These are phyloP conservation scores for Cricetomys ansorgei DNA, from an alignment of 2,113 vertebrate species.

Conservation along the genomic window DNA sequence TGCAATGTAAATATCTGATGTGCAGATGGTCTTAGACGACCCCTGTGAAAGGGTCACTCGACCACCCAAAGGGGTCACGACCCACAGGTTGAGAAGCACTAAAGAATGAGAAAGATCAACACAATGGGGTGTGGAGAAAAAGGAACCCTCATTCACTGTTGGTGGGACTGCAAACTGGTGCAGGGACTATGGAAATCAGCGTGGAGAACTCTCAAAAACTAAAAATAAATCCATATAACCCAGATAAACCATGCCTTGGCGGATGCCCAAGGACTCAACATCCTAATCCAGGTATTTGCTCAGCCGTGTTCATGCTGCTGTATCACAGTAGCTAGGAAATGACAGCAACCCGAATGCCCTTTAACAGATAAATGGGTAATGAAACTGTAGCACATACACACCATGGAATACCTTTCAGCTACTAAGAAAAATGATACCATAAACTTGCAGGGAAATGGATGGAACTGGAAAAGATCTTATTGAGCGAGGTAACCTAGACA, in stretches of 20 bases:
- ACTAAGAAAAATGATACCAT: not conserved
- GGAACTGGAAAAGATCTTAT: not conserved
- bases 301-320: not conserved
- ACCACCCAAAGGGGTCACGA: too few relatives aligned
- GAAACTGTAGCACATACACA: not conserved
- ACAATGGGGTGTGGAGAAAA: not conserved
- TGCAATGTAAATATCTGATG: too few relatives aligned
- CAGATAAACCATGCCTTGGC: too few relatives aligned
- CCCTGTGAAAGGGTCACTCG: too few relatives aligned
- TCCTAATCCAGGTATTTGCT: not conserved
- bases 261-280: not conserved
- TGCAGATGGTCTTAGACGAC: too few relatives aligned
- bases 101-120: not conserved
- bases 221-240: not conserved
- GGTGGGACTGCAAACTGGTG: not conserved
- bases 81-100: too few relatives aligned
- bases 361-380: not conserved
- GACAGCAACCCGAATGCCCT: not conserved
- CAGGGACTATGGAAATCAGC: not conserved
- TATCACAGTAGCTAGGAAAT: not conserved
- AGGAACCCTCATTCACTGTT: not conserved
- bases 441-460: not conserved
- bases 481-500: not conserved
- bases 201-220: not conserved
- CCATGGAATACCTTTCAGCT: not conserved